Conservation (phyloP, 2,888 invertebrate species). For the Leptinotarsa tumamoca region DNA sequence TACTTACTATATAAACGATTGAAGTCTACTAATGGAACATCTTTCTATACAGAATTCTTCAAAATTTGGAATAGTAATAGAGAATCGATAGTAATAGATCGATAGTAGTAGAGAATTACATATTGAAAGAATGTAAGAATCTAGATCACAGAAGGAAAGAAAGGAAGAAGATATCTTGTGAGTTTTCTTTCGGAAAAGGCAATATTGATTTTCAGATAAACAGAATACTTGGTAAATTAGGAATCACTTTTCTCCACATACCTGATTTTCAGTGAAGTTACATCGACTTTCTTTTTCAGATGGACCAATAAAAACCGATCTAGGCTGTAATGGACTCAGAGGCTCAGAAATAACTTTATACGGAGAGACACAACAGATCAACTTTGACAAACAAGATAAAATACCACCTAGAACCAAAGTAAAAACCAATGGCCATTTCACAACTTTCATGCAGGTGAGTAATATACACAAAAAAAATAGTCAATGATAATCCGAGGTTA, state of each 20-base stretch:
- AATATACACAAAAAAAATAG: not conserved
- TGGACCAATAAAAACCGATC: conserved; percentile 48
- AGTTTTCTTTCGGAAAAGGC: too few species aligned
- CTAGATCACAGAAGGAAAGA: too few species aligned
- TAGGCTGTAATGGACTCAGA: conserved; percentile 69
- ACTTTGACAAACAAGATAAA: conserved; percentile 55
- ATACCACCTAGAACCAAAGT: conserved; percentile 69
- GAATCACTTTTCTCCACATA: not conserved
- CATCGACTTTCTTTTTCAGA: conserved; percentile 32
- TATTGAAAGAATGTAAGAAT: too few species aligned
- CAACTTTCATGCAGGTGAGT: conserved; percentile 74
- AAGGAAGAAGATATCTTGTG: too few species aligned
- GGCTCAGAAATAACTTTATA: conserved; percentile 67
- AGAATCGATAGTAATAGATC: too few species aligned
- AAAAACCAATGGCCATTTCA: conserved; percentile 77
- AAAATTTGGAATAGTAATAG: too few species aligned
- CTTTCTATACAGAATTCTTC: too few species aligned
- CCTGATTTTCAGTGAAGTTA: not conserved
- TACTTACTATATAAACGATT: too few species aligned
- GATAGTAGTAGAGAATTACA: too few species aligned
- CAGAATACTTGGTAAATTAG: too few species aligned
- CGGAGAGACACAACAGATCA: conserved; percentile 59
- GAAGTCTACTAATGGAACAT: too few species aligned
- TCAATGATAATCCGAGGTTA: not conserved
- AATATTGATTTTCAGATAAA: too few species aligned